Evolutionary conservation across 2,797 vertebrate species (phyloP).

Genomic region (Phoxinus dragarum): DNA sequence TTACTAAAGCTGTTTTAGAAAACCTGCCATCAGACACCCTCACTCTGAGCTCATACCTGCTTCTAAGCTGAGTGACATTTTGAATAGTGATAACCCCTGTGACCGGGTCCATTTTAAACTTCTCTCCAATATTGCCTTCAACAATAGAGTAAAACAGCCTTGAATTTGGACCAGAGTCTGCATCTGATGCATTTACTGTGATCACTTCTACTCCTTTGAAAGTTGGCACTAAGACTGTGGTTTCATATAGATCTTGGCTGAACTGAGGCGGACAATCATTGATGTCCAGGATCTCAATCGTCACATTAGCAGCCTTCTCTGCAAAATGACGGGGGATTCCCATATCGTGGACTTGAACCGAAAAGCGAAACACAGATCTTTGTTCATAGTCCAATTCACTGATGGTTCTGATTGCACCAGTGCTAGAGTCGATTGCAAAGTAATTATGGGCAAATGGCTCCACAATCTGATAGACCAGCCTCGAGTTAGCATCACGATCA

Average conservation of each 20-base stretch:
- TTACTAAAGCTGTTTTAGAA: constrained; percentile 84
- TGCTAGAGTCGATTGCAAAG: constrained; percentile 95
- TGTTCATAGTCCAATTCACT: constrained; percentile 90
- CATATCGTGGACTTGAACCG: constrained; percentile 95
- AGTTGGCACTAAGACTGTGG: constrained; percentile 87
- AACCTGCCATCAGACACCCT: constrained; percentile 94
- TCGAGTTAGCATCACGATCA: constrained; percentile 89
- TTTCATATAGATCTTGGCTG: constrained; percentile 86
- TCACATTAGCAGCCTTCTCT: constrained; percentile 91
- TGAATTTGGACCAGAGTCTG: constrained; percentile 88
- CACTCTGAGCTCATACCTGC: constrained; percentile 91
- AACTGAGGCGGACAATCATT: constrained; percentile 95
- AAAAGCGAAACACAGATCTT: constrained; percentile 87
- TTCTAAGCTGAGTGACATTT: constrained; percentile 92
- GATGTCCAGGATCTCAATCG: constrained; percentile 90
- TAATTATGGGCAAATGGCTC: constrained; percentile 92
- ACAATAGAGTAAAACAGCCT: constrained; percentile 91
- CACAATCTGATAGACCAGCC: constrained; percentile 95
- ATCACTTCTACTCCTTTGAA: constrained; percentile 92
- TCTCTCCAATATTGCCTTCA: constrained; percentile 97
- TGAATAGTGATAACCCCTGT: constrained; percentile 88
- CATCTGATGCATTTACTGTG: constrained; percentile 88
- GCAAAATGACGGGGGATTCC: constrained; percentile 90
- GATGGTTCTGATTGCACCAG: constrained; percentile 90
- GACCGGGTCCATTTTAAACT: constrained; percentile 86